Evolutionary conservation across 1,140 invertebrate species (phyloP), one percentile per base, ranked within the genome.

Genomic region (Stegodyphus dumicola): DNA sequence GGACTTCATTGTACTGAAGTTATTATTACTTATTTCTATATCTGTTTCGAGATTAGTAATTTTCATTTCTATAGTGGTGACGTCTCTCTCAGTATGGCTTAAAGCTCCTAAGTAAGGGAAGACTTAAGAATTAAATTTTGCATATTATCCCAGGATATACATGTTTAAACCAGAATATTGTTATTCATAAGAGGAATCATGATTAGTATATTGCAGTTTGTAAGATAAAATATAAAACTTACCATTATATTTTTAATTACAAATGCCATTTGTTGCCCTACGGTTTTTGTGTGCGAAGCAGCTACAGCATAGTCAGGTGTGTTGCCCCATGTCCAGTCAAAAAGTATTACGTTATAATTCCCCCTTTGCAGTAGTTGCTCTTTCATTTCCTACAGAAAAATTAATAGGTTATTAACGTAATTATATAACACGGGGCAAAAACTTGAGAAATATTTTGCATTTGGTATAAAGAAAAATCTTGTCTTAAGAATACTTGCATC

Each of bases 311-410:
- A 69, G 7, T 69, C 66, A 18, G 66, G 66, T 48, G 66, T 69
- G 66, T 69, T 69, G 33, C 66, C 66, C 66, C 66, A 69, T 9
- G 66, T 69, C 66, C 66, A 69, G 33, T 69, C 66, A 15, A 69
- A 9, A 18, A 69, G 33, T 13, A 69, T 69, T 1, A 69, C 66
- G 17, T 69, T 69, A 17, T 69, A 69, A 18, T 17, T 1, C 2
- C 66, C 66, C 17, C 56, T 9, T 60, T 60, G 56, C 5, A 10
- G 9, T 15, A 60, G 56, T 15, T 60, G 56, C 15, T 60, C 56
- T 60, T 60, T 60, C 56, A 60, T 2, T 15, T 60, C 56, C 56
- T 60, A 15, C 1, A 60, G 15, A 60, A 9, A 60, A 60, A 10
- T 60, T 1, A 60, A 60, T 33, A 33, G 33, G 33, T 33, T 33